Conservation (phyloP, 2,113 vertebrate genomes). For the Nipponia nippon region DNA sequence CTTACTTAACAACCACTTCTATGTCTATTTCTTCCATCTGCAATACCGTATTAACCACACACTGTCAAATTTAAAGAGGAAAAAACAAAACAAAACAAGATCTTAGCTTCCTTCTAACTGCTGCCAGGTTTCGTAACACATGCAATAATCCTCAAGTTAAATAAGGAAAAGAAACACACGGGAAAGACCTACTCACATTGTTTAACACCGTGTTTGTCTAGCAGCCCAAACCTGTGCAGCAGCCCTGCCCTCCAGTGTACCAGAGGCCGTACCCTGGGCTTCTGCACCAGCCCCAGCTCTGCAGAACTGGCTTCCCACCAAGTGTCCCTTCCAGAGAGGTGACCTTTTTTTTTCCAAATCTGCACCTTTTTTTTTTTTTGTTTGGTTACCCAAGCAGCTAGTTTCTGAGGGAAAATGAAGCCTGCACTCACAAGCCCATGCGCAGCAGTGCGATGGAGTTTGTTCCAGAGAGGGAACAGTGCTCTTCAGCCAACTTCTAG, state of each 20-base stretch:
- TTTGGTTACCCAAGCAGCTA: neutral
- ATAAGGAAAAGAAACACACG: neutral
- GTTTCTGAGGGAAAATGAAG: neutral
- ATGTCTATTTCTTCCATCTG: constrained; percentile 85
- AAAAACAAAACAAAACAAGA: neutral
- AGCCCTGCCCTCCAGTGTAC: neutral
- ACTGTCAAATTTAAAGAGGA: constrained; percentile 64
- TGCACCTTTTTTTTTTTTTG: neutral
- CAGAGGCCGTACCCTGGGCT: neutral
- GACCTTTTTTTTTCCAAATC: neutral
- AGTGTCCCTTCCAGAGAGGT: neutral
- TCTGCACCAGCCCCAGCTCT: neutral
- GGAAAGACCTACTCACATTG: neutral
- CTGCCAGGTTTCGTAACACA: neutral
- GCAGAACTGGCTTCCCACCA: neutral
- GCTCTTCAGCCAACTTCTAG: neutral
- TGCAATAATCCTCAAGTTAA: neutral
- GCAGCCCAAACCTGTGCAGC: neutral
- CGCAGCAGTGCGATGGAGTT: neutral
- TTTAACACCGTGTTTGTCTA: neutral
- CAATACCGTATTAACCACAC: constrained; percentile 77
- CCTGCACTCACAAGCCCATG: neutral
- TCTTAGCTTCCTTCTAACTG: neutral
- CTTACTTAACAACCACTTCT: constrained; percentile 85
- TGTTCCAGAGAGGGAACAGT: neutral